Evolutionary conservation across 92 coral and sea anemone species (phyloP).

Genomic region (Bergia sp.): DNA sequence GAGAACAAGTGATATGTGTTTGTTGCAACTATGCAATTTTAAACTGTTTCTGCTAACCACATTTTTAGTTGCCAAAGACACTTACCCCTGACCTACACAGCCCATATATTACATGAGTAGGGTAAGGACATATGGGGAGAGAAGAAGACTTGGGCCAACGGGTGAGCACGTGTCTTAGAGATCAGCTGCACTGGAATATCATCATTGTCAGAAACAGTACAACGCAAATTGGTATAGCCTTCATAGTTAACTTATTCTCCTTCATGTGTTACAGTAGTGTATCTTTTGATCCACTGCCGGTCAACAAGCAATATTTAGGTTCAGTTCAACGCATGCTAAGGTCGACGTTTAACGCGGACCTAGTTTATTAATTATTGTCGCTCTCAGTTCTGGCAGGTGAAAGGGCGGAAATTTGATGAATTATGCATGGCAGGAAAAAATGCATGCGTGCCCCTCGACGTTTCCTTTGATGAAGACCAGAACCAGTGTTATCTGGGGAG

Average conservation of each 20-base stretch:
- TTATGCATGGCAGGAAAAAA: too few species aligned
- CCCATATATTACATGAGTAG: background rate
- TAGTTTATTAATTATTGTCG: too few species aligned
- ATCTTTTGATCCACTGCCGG: background rate
- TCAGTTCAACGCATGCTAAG: too few species aligned
- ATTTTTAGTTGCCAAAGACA: background rate
- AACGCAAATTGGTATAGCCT: background rate
- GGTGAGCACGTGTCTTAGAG: background rate
- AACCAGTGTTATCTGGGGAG: too few species aligned
- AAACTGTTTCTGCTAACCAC: background rate
- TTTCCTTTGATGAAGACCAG: too few species aligned
- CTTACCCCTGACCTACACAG: background rate
- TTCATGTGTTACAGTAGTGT: background rate
- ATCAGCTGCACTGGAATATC: background rate
- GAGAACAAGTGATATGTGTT: background rate
- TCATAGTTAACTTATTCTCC: background rate
- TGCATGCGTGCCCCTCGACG: too few species aligned
- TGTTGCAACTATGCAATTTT: too few species aligned
- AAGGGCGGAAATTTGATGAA: too few species aligned
- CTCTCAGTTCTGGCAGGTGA: too few species aligned
- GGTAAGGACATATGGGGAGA: background rate
- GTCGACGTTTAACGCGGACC: too few species aligned
- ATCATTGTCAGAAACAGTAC: background rate
- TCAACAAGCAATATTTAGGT: background rate
- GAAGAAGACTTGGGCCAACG: background rate